Conservation (phyloP, 2,113 vertebrate genomes). For the Gorsachius goisagi region DNA sequence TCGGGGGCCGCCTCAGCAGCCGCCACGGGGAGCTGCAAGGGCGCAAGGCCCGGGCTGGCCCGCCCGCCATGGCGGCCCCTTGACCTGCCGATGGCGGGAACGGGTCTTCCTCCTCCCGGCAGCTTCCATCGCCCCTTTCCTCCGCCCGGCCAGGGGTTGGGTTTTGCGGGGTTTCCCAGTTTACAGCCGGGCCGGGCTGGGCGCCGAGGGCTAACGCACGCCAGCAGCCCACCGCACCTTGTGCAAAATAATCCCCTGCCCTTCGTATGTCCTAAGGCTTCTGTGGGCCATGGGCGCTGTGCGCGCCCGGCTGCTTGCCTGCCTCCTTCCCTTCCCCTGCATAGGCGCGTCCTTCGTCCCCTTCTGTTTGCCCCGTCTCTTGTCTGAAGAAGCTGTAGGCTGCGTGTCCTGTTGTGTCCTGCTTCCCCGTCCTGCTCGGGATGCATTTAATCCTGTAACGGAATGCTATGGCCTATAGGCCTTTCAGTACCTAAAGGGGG, state of each 20-base stretch:
- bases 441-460: too few species aligned
- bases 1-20: too few species aligned
- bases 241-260: fast-evolving
- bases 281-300: fast-evolving
- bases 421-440: too few species aligned
- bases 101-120: background rate
- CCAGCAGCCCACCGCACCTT: fast-evolving
- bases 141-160: background rate
- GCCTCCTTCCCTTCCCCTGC: background rate
- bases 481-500: too few species aligned
- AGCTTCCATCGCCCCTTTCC: background rate
- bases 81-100: background rate
- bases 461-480: too few species aligned
- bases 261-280: background rate
- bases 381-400: background rate
- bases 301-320: fast-evolving
- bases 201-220: fast-evolving
- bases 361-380: background rate
- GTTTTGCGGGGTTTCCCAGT: background rate
- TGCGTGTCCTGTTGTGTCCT: background rate
- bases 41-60: background rate
- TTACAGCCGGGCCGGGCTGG: background rate
- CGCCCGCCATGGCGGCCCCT: background rate
- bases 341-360: fast-evolving
- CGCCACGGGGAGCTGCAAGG: background rate